A percentile compares a stretch with the other conserved stretches of the same genome.
Conservation (phyloP, 2,888 invertebrate genomes). For the Nymphalis urticae region DNA sequence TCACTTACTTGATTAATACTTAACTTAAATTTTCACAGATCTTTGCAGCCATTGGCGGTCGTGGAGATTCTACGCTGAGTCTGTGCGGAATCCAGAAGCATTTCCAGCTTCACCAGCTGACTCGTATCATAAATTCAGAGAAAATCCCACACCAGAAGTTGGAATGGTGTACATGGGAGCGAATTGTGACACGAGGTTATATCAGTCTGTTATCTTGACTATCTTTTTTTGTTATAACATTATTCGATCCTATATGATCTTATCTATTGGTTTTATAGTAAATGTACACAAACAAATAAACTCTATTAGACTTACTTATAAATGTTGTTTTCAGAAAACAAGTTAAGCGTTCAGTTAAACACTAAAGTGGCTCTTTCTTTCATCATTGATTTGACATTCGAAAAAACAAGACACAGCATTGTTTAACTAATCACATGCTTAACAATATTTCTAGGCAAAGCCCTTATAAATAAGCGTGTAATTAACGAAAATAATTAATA, state of each 20-base stretch:
- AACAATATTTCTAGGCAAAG: too few species aligned
- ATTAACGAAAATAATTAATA: too few species aligned
- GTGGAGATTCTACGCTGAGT: slow-evolving; percentile 84
- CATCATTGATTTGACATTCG: too few species aligned
- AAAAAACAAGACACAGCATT: too few species aligned
- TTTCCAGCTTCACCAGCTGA: slow-evolving; percentile 81
- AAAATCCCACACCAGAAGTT: slow-evolving; percentile 67
- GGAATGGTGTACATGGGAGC: slow-evolving; percentile 76
- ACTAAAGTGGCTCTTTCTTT: too few species aligned
- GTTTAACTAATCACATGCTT: too few species aligned
- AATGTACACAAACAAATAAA: too few species aligned
- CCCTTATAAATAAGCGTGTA: too few species aligned
- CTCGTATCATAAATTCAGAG: slow-evolving; percentile 80
- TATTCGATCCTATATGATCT: neutral
- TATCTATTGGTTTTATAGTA: too few species aligned
- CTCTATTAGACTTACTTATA: too few species aligned
- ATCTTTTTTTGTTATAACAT: neutral
- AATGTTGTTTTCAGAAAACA: too few species aligned
- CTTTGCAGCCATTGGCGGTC: slow-evolving; percentile 83
- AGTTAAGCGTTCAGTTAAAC: too few species aligned
- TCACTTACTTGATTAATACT: neutral
- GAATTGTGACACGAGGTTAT: slow-evolving; percentile 61
- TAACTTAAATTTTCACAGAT: slow-evolving; percentile 58
- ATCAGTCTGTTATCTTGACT: slow-evolving; percentile 46
- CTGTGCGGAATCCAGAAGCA: slow-evolving; percentile 71